Evolutionary conservation across 2,888 invertebrate genomes (phyloP).

Genomic region (Acronicta aceris): DNA sequence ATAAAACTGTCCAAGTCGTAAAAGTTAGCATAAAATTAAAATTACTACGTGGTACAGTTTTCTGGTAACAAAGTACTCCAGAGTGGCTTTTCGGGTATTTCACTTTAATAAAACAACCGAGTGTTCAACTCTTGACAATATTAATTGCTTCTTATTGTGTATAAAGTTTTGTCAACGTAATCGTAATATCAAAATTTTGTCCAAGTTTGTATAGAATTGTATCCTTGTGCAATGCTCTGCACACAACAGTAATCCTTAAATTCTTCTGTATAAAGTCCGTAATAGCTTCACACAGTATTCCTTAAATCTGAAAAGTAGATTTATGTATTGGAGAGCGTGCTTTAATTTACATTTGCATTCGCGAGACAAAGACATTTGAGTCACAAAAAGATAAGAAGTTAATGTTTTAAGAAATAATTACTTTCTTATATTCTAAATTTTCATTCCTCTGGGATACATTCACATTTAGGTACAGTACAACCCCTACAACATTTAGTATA

Average conservation of each 20-base stretch:
- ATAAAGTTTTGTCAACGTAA: conserved; percentile 37
- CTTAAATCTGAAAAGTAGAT: neutral
- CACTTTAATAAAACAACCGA: conserved; percentile 40
- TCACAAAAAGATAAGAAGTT: conserved; percentile 1
- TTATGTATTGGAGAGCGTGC: conserved; percentile 2
- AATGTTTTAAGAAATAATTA: neutral
- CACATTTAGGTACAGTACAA: too few species aligned
- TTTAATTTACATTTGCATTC: neutral
- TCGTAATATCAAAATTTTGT: conserved; percentile 39
- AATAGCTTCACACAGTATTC: neutral
- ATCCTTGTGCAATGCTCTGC: neutral
- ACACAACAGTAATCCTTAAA: conserved; percentile 9
- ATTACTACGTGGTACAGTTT: conserved; percentile 21
- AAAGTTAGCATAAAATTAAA: neutral
- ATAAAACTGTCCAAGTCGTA: too few species aligned
- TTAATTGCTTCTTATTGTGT: conserved; percentile 55
- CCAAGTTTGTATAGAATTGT: conserved; percentile 5
- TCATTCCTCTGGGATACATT: too few species aligned
- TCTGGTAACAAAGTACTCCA: conserved; percentile 12
- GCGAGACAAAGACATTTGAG: neutral
- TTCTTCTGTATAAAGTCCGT: neutral
- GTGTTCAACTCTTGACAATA: conserved; percentile 47
- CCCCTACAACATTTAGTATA: too few species aligned
- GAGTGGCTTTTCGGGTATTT: conserved; percentile 19
- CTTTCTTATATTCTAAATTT: neutral